phyloP scores from a whole-genome alignment of 2,797 vertebrate genomes.

The Anisognathus igniventris region DNA sequence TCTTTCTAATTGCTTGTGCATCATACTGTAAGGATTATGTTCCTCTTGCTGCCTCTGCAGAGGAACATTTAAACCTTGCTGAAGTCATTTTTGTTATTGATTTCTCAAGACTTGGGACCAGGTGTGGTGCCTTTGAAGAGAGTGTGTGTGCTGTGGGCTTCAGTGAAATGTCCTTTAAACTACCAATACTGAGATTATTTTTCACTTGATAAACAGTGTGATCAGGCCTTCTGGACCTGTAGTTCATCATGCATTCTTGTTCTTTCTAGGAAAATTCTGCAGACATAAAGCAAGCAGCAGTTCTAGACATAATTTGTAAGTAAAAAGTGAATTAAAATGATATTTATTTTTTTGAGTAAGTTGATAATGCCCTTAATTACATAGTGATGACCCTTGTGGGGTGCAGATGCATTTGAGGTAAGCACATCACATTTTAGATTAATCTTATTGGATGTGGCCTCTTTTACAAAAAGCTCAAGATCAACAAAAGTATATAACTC shows the following conservation, averaged over 20 bases:
- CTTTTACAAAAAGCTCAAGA: neutral
- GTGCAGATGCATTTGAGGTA: neutral
- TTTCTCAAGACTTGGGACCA: neutral
- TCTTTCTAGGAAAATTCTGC: conserved; percentile 78
- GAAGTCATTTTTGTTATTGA: rapidly evolving
- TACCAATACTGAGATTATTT: neutral
- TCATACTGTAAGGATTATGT: neutral
- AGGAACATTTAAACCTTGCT: neutral
- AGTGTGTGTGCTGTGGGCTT: rapidly evolving
- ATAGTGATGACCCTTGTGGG: neutral
- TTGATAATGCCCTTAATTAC: neutral
- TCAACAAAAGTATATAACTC: neutral
- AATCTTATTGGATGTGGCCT: neutral
- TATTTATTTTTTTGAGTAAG: neutral
- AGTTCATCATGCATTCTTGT: neutral
- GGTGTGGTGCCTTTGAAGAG: neutral
- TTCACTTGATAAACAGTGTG: neutral
- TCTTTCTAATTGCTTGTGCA: neutral
- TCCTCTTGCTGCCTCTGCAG: neutral
- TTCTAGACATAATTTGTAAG: conserved; percentile 91
- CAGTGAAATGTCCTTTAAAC: neutral
- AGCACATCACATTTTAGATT: neutral
- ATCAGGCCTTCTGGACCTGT: neutral
- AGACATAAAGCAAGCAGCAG: conserved; percentile 77
- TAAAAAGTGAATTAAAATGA: neutral